phyloP scores from a whole-genome alignment of 2,888 invertebrate species.

The Mythimna lalbum region DNA sequence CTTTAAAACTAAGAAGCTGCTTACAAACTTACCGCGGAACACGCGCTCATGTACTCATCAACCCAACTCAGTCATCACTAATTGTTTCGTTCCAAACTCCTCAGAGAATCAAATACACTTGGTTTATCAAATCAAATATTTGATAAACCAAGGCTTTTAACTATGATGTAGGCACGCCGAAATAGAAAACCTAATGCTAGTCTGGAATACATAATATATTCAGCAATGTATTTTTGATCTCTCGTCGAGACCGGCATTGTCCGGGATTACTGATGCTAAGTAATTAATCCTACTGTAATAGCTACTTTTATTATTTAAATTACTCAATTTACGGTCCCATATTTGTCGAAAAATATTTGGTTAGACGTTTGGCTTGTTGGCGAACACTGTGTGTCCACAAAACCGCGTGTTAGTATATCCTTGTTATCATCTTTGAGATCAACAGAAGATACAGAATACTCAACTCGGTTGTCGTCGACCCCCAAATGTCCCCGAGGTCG shows the following conservation, averaged over 20 bases:
- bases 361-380: neutral
- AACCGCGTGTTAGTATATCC: slow-evolving; percentile 4
- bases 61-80: neutral
- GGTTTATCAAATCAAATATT: no score
- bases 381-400: neutral
- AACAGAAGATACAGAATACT: slow-evolving; percentile 31
- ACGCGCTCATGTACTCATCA: neutral
- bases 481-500: slow-evolving; percentile 56
- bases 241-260: neutral
- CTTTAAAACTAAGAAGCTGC: slow-evolving; percentile 9
- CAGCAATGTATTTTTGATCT: slow-evolving; percentile 16
- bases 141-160: slow-evolving; percentile 18
- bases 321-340: neutral
- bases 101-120: neutral
- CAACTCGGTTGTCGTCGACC: slow-evolving; percentile 39
- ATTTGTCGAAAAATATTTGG: neutral
- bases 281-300: slow-evolving; percentile 10
- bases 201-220: slow-evolving; percentile 3
- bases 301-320: neutral
- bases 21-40: neutral
- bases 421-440: slow-evolving; percentile 21
- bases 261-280: neutral
- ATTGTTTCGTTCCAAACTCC: slow-evolving; percentile 7
- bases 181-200: slow-evolving; percentile 16
- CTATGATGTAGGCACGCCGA: neutral